Base-by-base conservation (phyloP, 2,113 vertebrate genomes). In the Copsychus sechellarum region DNA sequence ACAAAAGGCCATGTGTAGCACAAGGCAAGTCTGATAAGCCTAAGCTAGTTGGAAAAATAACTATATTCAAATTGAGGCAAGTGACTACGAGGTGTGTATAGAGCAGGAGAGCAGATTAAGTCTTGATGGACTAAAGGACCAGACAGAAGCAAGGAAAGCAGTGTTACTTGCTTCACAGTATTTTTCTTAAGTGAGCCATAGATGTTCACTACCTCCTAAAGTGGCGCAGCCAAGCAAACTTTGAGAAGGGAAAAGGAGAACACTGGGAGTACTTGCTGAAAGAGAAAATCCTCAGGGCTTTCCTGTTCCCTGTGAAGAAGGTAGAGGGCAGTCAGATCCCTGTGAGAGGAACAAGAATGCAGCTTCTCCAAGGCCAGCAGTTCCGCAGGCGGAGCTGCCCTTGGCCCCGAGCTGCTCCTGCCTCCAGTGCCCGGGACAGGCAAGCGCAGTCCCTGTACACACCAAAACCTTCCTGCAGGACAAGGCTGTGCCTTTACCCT, bases 1-100 rank as follows among this genome's bases (percentile, higher is more conserved):
- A 45, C 51, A 66, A 38, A 76, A 88, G 45, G 24, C 62, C 38
- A 16, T 0, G 1, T 12, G 17, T 34, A 64, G 23, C 17, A n/a
- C 43, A 31, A 26, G 50, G 45, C 51, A 38, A 36, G 31, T 18
- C 61, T 48, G 56, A 22, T 69, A 38, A 48, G 21, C 34, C 40
- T 65, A 43, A 77, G 29, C 40, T 50, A 28, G 9, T 2, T 61
- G 24, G 57, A 48, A 70, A 81, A 14, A 14, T 18, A 56, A 56
- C 22, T 3, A 0, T 16, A 34, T 18, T 72, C 22, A 66, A 66
- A 45, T 8, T 24, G 24, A 54, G 67, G 17, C 14, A 29, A 45
- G 17, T 60, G 45, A 23, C 42, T 42, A 4, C 0, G 0, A 76
- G 18, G 22, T 74, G 13, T 48, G 19, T 21, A 9, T 12, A n/a